A percentile compares a stretch with the other conserved stretches of the same genome.
phyloP scores from a whole-genome alignment of 2,113 vertebrate species.

The Bubo blakistoni region DNA sequence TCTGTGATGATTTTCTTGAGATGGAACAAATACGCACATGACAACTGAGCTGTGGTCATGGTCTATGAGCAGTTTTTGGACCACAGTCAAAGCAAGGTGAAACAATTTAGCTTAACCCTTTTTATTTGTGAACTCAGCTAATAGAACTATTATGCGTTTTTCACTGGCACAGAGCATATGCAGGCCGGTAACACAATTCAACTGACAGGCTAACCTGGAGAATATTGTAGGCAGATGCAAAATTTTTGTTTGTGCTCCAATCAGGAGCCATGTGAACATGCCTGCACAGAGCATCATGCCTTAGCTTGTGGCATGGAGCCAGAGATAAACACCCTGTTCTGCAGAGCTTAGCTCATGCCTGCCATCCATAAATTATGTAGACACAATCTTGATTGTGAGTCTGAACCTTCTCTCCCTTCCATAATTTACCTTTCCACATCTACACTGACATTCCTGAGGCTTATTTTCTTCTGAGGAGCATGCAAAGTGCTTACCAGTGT shows the following conservation, averaged over 20 bases:
- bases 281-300: neutral
- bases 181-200: neutral
- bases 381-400: neutral
- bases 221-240: neutral
- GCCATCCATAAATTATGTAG: neutral
- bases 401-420: neutral
- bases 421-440: neutral
- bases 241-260: neutral
- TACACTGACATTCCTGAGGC: neutral
- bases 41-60: neutral
- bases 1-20: neutral
- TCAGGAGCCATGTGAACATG: neutral
- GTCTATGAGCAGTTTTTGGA: neutral
- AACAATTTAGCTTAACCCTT: neutral
- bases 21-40: rapidly evolving
- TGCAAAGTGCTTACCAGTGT: neutral
- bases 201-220: neutral
- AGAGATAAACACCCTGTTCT: neutral
- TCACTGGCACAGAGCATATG: neutral
- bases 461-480: neutral
- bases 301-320: neutral
- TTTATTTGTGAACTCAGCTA: neutral
- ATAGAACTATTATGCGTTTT: rapidly evolving
- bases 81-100: neutral
- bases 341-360: neutral